Percentiles rank a stretch among this genome's conserved stretches.
phyloP scores from a whole-genome alignment of 2,888 invertebrate species.

The Agrilus cyanescens region DNA sequence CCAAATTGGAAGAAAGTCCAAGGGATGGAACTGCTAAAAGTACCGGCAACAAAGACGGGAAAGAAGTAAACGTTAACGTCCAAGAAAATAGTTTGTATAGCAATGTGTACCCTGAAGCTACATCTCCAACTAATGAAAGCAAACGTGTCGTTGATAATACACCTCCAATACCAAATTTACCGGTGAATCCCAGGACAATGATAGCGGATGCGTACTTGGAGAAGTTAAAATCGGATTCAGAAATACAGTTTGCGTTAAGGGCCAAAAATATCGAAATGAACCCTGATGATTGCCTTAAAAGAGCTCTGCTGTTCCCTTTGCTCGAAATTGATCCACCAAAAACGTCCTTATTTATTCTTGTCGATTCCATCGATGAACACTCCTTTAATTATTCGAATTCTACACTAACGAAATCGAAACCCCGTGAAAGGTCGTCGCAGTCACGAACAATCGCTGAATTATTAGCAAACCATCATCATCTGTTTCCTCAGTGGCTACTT shows the following conservation, averaged over 20 bases:
- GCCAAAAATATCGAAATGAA: conserved; percentile 75
- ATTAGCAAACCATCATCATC: conserved; percentile 77
- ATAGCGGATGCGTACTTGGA: conserved; percentile 74
- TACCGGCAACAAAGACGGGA: too few relatives aligned
- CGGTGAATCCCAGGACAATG: conserved; percentile 46
- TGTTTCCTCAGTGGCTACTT: conserved; percentile 87
- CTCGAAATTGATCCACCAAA: conserved; percentile 79
- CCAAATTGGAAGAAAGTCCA: too few relatives aligned
- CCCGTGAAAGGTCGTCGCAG: conserved; percentile 34
- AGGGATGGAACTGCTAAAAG: too few relatives aligned
- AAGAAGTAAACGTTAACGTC: too few relatives aligned
- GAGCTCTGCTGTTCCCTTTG: conserved; percentile 76
- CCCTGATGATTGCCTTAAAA: conserved; percentile 85
- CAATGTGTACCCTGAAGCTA: conserved; percentile 26
- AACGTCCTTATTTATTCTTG: conserved; percentile 70
- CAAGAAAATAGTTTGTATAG: conserved; percentile 20
- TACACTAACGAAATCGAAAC: conserved; percentile 42
- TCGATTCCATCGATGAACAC: conserved; percentile 87
- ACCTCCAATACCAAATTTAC: conserved; percentile 37
- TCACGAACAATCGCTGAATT: conserved; percentile 68
- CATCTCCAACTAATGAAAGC: conserved; percentile 22
- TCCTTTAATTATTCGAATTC: conserved; percentile 46
- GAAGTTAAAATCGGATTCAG: conserved; percentile 63
- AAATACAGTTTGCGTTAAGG: conserved; percentile 65
- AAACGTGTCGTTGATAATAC: conserved; percentile 25